A percentile compares a stretch with the other conserved stretches of the same genome.
phyloP scores from a whole-genome alignment of 2,888 invertebrate species.

The Notodonta ziczac region DNA sequence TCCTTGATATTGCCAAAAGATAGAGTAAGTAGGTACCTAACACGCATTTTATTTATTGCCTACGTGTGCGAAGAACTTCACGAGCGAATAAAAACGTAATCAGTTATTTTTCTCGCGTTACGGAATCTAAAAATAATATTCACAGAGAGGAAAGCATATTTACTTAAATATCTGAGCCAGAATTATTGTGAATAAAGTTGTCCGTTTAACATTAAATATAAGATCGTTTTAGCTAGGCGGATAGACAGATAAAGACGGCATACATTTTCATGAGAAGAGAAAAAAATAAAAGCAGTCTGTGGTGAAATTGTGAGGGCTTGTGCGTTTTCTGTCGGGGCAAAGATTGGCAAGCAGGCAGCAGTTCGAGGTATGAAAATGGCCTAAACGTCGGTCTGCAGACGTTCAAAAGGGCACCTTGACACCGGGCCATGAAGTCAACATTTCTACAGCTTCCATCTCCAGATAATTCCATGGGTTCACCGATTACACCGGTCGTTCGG shows the following conservation, averaged over 20 bases:
- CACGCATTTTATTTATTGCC: neutral
- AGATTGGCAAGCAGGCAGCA: conserved; percentile 58
- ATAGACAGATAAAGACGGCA: conserved; percentile 73
- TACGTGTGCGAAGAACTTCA: conserved; percentile 23
- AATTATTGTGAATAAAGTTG: conserved; percentile 68
- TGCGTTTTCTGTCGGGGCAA: conserved; percentile 62
- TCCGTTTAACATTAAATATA: conserved; percentile 73
- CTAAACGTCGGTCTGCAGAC: conserved; percentile 48
- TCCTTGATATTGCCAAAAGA: neutral
- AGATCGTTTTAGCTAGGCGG: conserved; percentile 71
- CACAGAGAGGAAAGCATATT: conserved; percentile 49
- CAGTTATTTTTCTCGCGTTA: conserved; percentile 51
- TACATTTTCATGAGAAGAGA: conserved; percentile 74
- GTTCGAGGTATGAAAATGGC: conserved; percentile 43
- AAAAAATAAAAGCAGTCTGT: conserved; percentile 64
- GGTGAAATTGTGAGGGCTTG: conserved; percentile 63
- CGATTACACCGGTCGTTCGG: conserved; percentile 83
- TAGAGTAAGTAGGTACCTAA: neutral
- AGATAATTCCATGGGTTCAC: conserved; percentile 67
- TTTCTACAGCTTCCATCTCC: conserved; percentile 53
- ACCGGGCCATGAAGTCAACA: conserved; percentile 55
- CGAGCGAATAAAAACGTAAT: conserved; percentile 40
- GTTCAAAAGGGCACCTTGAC: conserved; percentile 58
- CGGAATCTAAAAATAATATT: conserved; percentile 61
- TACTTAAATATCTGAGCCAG: conserved; percentile 53